A percentile compares a stretch with the other conserved stretches of the same genome.
These are phyloP conservation scores for Toxostoma redivivum DNA, from an alignment of 2,113 vertebrate species.

Conservation along the genomic window DNA sequence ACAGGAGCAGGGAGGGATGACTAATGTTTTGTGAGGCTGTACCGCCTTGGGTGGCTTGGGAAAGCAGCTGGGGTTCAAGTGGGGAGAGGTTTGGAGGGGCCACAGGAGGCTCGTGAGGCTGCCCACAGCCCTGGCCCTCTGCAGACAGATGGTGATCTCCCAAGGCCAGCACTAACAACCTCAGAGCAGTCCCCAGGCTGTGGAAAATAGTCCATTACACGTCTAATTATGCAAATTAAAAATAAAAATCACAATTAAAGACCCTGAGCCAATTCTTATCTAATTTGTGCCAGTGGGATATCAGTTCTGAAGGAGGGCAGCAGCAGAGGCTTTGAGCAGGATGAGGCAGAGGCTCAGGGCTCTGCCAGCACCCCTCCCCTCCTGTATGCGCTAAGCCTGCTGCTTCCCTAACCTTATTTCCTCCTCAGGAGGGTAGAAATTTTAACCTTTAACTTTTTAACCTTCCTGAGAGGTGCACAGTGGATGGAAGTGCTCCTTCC, in stretches of 20 bases:
- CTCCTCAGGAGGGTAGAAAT: background rate
- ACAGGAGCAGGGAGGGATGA: background rate
- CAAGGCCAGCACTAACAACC: background rate
- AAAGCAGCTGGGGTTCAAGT: background rate
- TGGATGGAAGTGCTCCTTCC: background rate
- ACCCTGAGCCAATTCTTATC: background rate
- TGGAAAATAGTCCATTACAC: background rate
- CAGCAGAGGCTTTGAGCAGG: background rate
- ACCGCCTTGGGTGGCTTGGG: background rate
- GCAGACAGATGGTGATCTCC: background rate
- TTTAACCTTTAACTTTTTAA: background rate
- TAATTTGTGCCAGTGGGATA: background rate
- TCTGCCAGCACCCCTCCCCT: background rate
- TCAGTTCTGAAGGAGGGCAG: background rate
- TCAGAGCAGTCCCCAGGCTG: background rate
- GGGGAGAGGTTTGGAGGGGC: background rate
- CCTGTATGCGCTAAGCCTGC: background rate
- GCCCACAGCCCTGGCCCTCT: background rate
- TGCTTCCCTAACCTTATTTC: background rate
- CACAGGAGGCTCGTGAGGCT: background rate
- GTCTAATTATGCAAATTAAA: background rate
- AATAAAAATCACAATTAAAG: background rate
- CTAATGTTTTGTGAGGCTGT: background rate
- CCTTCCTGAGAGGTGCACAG: background rate
- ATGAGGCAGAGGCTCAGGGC: background rate